Conservation (phyloP, 2,113 vertebrate genomes). For the Pogonocichla stellata region DNA sequence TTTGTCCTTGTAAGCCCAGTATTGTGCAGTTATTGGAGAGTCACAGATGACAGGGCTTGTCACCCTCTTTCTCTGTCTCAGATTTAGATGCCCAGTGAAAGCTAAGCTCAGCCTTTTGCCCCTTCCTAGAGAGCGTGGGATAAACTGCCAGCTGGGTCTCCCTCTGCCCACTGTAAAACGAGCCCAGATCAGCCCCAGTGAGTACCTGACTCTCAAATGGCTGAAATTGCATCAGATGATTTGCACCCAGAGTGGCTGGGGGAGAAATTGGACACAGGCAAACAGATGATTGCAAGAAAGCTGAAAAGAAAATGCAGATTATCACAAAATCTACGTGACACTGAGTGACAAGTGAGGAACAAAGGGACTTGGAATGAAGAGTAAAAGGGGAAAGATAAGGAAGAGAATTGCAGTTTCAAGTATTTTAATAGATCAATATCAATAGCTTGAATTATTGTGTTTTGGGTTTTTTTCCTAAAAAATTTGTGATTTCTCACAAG, state of each 20-base stretch:
- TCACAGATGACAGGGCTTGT: slow-evolving; percentile 20
- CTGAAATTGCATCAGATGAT: slow-evolving; percentile 6
- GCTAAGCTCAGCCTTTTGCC: slow-evolving; percentile 30
- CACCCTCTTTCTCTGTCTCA: background rate
- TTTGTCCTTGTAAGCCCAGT: background rate
- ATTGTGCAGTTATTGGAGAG: background rate
- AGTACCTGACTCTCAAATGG: background rate
- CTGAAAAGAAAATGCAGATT: slow-evolving; percentile 1
- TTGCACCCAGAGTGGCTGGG: background rate
- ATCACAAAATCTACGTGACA: background rate
- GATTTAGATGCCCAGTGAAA: slow-evolving; percentile 20
- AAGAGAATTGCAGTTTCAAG: background rate
- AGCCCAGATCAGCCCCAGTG: background rate
- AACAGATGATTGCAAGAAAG: background rate
- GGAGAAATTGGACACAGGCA: background rate
- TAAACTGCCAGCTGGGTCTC: slow-evolving; percentile 40
- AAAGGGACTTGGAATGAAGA: background rate
- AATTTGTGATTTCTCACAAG: background rate
- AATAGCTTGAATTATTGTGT: background rate
- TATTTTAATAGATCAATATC: background rate
- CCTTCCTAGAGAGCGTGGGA: slow-evolving; percentile 51
- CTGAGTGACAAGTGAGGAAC: slow-evolving; percentile 29
- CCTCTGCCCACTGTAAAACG: slow-evolving; percentile 18
- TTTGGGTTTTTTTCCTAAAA: background rate
- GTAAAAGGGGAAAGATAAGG: background rate